Conservation (phyloP, 2,888 invertebrate genomes). For the Macropis europaea region DNA sequence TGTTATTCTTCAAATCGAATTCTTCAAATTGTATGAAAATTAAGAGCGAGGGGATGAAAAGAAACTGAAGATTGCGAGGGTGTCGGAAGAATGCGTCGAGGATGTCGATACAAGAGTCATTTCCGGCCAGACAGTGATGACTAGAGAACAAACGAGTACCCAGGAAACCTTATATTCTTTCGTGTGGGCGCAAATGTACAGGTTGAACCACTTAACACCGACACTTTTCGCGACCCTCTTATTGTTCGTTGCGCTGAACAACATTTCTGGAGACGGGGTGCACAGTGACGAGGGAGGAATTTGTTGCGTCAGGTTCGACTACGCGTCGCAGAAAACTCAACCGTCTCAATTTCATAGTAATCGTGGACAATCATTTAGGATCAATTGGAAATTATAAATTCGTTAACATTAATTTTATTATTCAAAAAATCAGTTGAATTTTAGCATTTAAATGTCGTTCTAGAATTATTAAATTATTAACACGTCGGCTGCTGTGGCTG, state of each 20-base stretch:
- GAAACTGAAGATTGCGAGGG: not conserved
- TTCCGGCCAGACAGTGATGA: constrained; percentile 34
- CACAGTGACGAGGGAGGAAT: too few species aligned
- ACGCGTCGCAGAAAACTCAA: too few species aligned
- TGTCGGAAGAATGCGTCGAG: constrained; percentile 23
- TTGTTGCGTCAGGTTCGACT: too few species aligned
- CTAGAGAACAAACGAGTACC: constrained; percentile 18
- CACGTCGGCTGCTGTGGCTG: too few species aligned
- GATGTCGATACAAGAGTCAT: constrained; percentile 48
- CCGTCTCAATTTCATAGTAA: too few species aligned
- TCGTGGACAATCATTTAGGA: too few species aligned
- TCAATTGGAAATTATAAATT: too few species aligned
- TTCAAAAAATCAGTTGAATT: too few species aligned
- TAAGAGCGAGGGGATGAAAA: not conserved
- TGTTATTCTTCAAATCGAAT: not conserved
- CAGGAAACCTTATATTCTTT: constrained; percentile 15
- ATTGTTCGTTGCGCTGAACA: constrained; percentile 2
- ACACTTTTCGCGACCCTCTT: constrained; percentile 20
- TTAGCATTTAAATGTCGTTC: too few species aligned
- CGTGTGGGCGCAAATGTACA: constrained; percentile 23
- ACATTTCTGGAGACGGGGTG: too few species aligned
- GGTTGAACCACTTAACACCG: constrained; percentile 26
- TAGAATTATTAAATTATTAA: too few species aligned
- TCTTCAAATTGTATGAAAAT: not conserved
- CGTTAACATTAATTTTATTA: too few species aligned